These are phyloP conservation scores for Anoplius nigerrimus DNA, from an alignment of 2,888 invertebrate species.

Conservation along the genomic window DNA sequence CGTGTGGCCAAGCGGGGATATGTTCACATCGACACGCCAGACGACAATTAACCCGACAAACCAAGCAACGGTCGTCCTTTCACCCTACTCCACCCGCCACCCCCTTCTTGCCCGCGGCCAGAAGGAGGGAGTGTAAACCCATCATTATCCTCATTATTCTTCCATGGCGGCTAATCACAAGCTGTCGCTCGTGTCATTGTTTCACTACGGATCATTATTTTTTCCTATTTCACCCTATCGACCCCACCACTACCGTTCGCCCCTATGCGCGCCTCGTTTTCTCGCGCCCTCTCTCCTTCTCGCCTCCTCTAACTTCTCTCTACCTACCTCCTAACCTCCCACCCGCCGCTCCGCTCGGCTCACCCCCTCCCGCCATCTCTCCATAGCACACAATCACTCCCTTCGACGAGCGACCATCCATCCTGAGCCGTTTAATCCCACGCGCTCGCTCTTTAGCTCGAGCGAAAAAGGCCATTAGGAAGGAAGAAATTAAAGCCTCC, in stretches of 20 bases:
- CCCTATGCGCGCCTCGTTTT: conserved; percentile 6
- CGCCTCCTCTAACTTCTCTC: conserved; percentile 13
- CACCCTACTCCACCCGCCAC: conserved; percentile 15
- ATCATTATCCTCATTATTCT: conserved; percentile 72
- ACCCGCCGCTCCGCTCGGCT: conserved; percentile 18
- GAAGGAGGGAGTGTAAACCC: conserved; percentile 67
- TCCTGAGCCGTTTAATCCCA: conserved; percentile 54
- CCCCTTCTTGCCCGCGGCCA: conserved; percentile 30
- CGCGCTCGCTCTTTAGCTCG: conserved; percentile 53
- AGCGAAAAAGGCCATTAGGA: conserved; percentile 56
- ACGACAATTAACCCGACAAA: conserved; percentile 72
- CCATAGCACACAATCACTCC: conserved; percentile 20
- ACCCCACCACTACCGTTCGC: conserved; percentile 1
- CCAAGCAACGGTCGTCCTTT: conserved; percentile 57
- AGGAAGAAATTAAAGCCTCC: conserved; percentile 54
- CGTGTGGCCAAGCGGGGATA: conserved; percentile 62
- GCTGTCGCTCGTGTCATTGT: conserved; percentile 69
- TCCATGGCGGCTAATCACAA: conserved; percentile 70
- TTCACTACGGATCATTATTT: conserved; percentile 64
- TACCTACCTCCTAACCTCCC: too few species aligned
- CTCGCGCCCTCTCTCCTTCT: conserved; percentile 7
- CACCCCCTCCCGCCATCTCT: not conserved
- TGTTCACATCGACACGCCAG: conserved; percentile 68
- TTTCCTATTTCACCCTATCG: conserved; percentile 35
- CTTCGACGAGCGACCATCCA: conserved; percentile 35